Percentiles rank a stretch among this genome's conserved stretches.
Conservation (phyloP, 2,797 vertebrate species). For the Echiichthys vipera region DNA sequence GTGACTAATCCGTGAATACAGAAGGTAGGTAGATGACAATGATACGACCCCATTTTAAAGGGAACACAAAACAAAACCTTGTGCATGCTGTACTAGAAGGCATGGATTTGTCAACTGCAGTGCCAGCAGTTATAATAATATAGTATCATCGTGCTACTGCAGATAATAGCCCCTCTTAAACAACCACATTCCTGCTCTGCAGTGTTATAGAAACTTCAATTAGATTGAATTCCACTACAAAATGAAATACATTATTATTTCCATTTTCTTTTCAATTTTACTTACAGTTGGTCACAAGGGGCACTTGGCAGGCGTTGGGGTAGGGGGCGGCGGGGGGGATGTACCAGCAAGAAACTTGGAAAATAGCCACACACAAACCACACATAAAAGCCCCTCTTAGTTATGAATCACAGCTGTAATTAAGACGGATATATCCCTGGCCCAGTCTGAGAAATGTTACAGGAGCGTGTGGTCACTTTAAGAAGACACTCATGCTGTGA, state of each 20-base stretch:
- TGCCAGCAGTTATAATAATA: slow-evolving; percentile 59
- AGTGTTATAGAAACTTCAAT: slow-evolving; percentile 42
- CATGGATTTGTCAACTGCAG: slow-evolving; percentile 38
- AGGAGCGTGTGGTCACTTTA: slow-evolving; percentile 46
- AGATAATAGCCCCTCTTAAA: slow-evolving; percentile 49
- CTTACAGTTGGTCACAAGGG: slow-evolving; percentile 22
- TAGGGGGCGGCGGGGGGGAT: background rate
- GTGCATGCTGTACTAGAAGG: slow-evolving; percentile 37
- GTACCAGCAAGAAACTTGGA: slow-evolving; percentile 25
- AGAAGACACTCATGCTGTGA: slow-evolving; percentile 51
- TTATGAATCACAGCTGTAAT: slow-evolving; percentile 76
- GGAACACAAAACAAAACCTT: slow-evolving; percentile 36
- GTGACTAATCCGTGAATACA: slow-evolving; percentile 36
- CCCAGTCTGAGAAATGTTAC: slow-evolving; percentile 65
- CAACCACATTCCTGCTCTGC: slow-evolving; percentile 46
- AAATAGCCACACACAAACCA: slow-evolving; percentile 41
- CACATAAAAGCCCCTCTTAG: slow-evolving; percentile 46
- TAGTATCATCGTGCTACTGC: slow-evolving; percentile 41
- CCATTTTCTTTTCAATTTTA: slow-evolving; percentile 23
- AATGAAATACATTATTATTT: slow-evolving; percentile 50
- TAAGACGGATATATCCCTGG: slow-evolving; percentile 63
- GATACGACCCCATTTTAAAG: slow-evolving; percentile 38
- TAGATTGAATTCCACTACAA: slow-evolving; percentile 42
- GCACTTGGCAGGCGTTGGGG: slow-evolving; percentile 9
- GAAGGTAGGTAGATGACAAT: slow-evolving; percentile 29